Evolutionary conservation across 2,797 vertebrate species (phyloP).

Genomic region (Crossoptilon crossoptilon): DNA sequence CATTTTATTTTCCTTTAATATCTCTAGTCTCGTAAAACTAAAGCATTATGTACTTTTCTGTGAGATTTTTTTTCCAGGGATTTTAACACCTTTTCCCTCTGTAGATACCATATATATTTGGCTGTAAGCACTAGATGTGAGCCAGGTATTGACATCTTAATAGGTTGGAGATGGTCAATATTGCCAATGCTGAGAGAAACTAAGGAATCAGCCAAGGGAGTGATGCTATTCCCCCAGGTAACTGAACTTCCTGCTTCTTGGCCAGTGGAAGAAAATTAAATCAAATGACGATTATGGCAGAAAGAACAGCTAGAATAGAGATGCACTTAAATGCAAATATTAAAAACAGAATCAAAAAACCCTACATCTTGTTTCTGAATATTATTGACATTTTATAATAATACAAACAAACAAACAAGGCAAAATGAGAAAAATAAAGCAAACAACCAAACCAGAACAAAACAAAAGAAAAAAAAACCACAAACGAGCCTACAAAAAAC

Average conservation of each 20-base stretch:
- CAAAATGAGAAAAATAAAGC: no score
- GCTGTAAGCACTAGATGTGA: not conserved
- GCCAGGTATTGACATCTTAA: not conserved
- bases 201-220: not conserved
- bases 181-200: not conserved
- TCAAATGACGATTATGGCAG: not conserved
- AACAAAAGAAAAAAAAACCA: not conserved
- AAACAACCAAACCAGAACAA: no score
- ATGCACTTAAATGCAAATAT: not conserved
- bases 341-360: no score
- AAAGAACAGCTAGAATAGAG: not conserved
- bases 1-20: not conserved
- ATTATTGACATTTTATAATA: not conserved
- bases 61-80: not conserved
- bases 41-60: not conserved
- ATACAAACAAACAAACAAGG: not conserved
- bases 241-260: not conserved
- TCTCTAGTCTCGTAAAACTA: not conserved
- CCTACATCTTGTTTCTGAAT: not conserved
- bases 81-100: not conserved
- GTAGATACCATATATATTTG: not conserved
- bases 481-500: no score
- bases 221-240: not conserved
- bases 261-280: not conserved
- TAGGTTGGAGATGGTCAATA: not conserved